Percentiles rank a stretch among this genome's conserved stretches.
phyloP scores from a whole-genome alignment of 2,888 invertebrate genomes.

The Graphium colonna region DNA sequence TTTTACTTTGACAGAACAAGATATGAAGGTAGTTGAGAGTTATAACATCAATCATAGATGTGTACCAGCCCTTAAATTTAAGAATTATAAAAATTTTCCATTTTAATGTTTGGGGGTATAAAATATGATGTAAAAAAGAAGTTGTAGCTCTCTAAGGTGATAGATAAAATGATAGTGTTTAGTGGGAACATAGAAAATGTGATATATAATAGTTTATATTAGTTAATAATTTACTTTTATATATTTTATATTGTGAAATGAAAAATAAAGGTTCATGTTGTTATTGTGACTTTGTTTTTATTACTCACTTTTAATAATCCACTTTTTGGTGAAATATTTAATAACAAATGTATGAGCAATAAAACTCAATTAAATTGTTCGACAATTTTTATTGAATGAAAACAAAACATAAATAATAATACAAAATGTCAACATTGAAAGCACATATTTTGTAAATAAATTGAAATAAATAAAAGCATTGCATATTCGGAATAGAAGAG shows the following conservation, averaged over 20 bases:
- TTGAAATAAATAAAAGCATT: constrained; percentile 11
- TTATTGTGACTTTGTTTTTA: neutral
- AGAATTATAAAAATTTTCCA: constrained; percentile 48
- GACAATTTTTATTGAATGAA: constrained; percentile 45
- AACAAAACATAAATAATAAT: constrained; percentile 45
- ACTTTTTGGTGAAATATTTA: too few species aligned
- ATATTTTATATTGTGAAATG: neutral
- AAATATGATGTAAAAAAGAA: too few species aligned
- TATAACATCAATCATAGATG: constrained; percentile 79
- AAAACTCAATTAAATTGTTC: constrained; percentile 30
- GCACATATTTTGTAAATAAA: constrained; percentile 30
- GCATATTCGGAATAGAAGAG: constrained; percentile 18
- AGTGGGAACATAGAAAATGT: too few species aligned
- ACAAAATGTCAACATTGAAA: constrained; percentile 44
- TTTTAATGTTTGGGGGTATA: constrained; percentile 38
- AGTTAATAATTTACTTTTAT: too few species aligned
- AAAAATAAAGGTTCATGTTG: neutral
- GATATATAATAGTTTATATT: too few species aligned
- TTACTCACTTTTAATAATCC: too few species aligned
- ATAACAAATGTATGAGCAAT: neutral
- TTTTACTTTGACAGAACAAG: constrained; percentile 77
- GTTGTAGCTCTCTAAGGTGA: neutral
- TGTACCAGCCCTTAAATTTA: constrained; percentile 47
- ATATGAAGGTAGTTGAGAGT: constrained; percentile 73
- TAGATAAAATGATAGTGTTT: too few species aligned